Evolutionary conservation across 2,797 vertebrate species (phyloP).

Genomic region (Pteronotus mesoamericanus): DNA sequence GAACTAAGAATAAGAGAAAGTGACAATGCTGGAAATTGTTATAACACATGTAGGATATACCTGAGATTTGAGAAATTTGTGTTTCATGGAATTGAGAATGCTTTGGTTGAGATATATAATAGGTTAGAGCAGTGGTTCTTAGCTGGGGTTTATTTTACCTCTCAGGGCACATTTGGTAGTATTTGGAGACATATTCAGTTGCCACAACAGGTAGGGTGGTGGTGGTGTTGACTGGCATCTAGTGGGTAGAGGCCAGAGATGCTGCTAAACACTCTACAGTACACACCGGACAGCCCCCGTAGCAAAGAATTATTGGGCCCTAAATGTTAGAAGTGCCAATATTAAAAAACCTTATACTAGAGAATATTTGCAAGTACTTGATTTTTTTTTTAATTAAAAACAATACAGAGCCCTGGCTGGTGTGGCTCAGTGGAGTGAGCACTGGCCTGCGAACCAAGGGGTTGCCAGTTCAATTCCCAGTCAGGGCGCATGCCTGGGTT

Average conservation of each 20-base stretch:
- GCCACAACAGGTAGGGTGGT: background rate
- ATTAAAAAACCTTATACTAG: background rate
- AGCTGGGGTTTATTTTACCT: background rate
- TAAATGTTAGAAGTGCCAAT: background rate
- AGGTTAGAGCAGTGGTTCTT: background rate
- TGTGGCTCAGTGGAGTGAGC: no score
- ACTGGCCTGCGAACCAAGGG: no score
- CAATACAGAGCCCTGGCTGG: no score
- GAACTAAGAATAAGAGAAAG: slow-evolving; percentile 27
- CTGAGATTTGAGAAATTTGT: background rate
- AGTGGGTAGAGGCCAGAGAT: background rate
- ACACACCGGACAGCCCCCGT: background rate
- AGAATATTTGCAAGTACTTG: background rate
- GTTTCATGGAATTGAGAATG: background rate
- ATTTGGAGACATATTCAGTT: background rate
- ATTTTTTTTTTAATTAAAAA: slow-evolving; percentile 12
- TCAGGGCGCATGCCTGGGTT: no score
- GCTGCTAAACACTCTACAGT: background rate
- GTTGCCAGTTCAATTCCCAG: no score
- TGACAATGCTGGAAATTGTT: background rate
- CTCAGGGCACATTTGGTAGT: background rate
- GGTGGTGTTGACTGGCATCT: background rate
- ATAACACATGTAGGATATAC: background rate
- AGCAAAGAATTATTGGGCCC: background rate
- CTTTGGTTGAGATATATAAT: background rate